A percentile compares a stretch with the other conserved stretches of the same genome.
These are phyloP conservation scores for Mimas tiliae DNA, from an alignment of 2,888 invertebrate species.

Conservation along the genomic window DNA sequence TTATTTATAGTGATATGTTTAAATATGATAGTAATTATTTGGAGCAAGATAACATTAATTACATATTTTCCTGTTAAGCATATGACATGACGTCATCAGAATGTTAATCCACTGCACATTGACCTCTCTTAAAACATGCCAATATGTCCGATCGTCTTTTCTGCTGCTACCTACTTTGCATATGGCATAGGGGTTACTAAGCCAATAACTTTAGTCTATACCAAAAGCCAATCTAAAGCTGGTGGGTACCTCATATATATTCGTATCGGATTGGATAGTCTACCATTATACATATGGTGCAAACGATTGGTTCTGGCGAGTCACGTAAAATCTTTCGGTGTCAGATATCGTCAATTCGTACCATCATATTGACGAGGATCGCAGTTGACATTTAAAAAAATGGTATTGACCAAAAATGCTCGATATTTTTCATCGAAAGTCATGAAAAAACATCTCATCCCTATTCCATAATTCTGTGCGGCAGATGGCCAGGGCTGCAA, in stretches of 20 bases:
- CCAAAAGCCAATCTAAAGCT: too few species aligned
- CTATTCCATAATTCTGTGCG: constrained; percentile 32
- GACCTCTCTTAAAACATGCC: background rate
- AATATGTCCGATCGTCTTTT: background rate
- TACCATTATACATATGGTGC: too few species aligned
- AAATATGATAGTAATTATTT: background rate
- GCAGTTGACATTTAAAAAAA: too few species aligned
- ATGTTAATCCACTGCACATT: background rate
- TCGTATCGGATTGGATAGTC: too few species aligned
- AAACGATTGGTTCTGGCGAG: too few species aligned
- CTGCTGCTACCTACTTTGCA: background rate
- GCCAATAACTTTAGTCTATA: too few species aligned
- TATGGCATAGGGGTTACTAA: too few species aligned
- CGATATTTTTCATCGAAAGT: background rate
- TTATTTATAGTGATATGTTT: background rate
- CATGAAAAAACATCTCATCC: background rate
- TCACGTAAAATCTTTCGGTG: too few species aligned
- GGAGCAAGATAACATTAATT: constrained; percentile 7
- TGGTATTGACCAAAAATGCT: background rate
- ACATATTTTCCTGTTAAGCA: background rate
- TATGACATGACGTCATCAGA: background rate
- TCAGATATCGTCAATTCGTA: too few species aligned
- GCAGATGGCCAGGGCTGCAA: constrained; percentile 64
- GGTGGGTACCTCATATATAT: too few species aligned
- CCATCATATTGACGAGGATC: too few species aligned